phyloP scores from a whole-genome alignment of 2,888 invertebrate genomes.

The Caenorhabditis sp. region DNA sequence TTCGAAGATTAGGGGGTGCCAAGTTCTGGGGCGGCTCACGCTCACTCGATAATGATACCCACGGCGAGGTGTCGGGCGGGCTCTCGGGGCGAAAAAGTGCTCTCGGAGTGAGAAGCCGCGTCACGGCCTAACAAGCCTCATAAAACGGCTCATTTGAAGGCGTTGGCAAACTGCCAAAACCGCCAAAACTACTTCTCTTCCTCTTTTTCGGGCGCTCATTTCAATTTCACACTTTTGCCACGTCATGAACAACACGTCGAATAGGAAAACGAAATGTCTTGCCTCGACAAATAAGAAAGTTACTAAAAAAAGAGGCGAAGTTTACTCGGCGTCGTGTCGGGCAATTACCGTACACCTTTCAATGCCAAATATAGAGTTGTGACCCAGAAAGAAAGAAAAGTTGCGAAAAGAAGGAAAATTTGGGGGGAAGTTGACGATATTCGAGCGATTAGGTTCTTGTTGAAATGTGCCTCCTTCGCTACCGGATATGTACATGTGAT shows the following conservation, averaged over 20 bases:
- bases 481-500: constrained; percentile 45
- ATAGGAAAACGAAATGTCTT: not conserved
- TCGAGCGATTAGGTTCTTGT: constrained; percentile 4
- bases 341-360: constrained; percentile 22
- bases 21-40: not conserved
- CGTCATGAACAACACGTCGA: not conserved
- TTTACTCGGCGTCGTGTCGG: constrained; percentile 11
- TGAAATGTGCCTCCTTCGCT: not conserved
- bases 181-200: not conserved
- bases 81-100: constrained; percentile 3
- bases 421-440: not conserved
- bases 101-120: not conserved
- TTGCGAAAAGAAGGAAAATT: constrained; percentile 15
- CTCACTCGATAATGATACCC: constrained; percentile 26
- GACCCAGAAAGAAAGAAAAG: not conserved
- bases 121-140: constrained; percentile 33
- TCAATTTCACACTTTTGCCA: not conserved
- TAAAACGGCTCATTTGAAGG: constrained; percentile 42
- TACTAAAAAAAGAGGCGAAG: constrained; percentile 27
- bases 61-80: constrained; percentile 1
- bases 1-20: constrained; percentile 41
- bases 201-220: not conserved
- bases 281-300: constrained; percentile 36
- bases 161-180: not conserved
- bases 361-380: not conserved